Evolutionary conservation across 2,888 invertebrate species (phyloP), one percentile per base, ranked within the genome.

Genomic region (Bombyx huttoni): DNA sequence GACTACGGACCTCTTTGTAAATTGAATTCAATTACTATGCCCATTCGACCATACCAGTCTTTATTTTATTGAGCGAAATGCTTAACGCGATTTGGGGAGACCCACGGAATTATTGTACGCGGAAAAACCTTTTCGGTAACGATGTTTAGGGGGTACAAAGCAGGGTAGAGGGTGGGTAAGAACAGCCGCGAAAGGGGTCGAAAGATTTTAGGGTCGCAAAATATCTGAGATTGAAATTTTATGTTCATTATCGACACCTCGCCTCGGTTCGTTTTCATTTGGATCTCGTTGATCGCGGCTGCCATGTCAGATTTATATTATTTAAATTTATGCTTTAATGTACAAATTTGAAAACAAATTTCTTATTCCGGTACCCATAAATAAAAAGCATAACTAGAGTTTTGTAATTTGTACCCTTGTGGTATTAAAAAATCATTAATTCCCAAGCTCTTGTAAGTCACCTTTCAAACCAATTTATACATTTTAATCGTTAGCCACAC

Each of bases 11-110:
- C 61, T 58, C 65, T 67, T 60, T 55, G 59, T 59, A 67, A 73
- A 73, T 72, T 70, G 70, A 73, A 73, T 73, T 66, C 61, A 63
- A 73, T 73, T 67, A 70, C 72, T 68, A 65, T 70, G 64, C 73
- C 70, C 64, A 63, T 66, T 69, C 61, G 64, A 61, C 66, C 64
- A 67, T 68, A 64, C 52, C 53, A 64, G 61, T 64, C 61, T 67
- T 70, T 65, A 67, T 62, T 67, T 66, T 68, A 70, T 67, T 64
- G 66, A 57, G 61, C 52, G 54, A 54, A 58, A 58, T 54, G 55
- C 56, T 54, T 58, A 56, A 58, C 58, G 54, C 54, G 56, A 56
- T 58, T 58, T 54, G 47, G 48, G 53, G 54, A 51, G 56, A 53
- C 52, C 53, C 51, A 50, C 49, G 51, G 52, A 46, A 49, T 46